Evolutionary conservation across 2,797 vertebrate genomes (phyloP).

Genomic region (Cygnus olor): DNA sequence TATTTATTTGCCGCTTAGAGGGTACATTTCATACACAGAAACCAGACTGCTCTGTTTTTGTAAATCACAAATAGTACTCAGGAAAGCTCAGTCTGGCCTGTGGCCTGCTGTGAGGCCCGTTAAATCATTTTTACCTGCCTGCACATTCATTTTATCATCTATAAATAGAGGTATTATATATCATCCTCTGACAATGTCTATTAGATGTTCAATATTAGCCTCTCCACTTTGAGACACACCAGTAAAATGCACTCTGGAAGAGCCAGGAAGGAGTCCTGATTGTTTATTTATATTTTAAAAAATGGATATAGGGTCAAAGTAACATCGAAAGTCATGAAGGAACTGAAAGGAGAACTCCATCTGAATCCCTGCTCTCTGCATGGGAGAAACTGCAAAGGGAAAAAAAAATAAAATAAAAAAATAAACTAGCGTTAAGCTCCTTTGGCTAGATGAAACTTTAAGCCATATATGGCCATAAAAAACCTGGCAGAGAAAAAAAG

Average conservation of each 20-base stretch:
- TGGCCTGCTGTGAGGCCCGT: neutral
- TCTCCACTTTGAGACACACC: neutral
- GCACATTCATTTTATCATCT: neutral
- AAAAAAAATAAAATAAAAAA: neutral
- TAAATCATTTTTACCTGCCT: neutral
- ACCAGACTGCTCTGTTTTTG: neutral
- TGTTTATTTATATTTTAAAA: neutral
- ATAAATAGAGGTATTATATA: neutral
- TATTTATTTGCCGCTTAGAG: neutral
- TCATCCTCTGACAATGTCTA: neutral
- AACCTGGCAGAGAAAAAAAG: neutral
- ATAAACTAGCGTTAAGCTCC: neutral
- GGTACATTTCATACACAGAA: neutral
- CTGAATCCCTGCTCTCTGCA: neutral
- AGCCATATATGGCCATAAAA: slow-evolving; percentile 4
- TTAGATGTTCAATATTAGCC: neutral
- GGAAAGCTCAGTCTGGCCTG: neutral
- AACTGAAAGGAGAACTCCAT: neutral
- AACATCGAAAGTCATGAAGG: neutral
- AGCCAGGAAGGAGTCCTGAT: neutral
- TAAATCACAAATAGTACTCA: neutral
- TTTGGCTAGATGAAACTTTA: neutral
- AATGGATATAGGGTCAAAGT: neutral
- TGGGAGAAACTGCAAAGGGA: neutral
- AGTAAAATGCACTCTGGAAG: neutral